These are phyloP conservation scores for Aplidium turbinatum DNA, from an alignment of 23 tunicate genomes.

Conservation along the genomic window DNA sequence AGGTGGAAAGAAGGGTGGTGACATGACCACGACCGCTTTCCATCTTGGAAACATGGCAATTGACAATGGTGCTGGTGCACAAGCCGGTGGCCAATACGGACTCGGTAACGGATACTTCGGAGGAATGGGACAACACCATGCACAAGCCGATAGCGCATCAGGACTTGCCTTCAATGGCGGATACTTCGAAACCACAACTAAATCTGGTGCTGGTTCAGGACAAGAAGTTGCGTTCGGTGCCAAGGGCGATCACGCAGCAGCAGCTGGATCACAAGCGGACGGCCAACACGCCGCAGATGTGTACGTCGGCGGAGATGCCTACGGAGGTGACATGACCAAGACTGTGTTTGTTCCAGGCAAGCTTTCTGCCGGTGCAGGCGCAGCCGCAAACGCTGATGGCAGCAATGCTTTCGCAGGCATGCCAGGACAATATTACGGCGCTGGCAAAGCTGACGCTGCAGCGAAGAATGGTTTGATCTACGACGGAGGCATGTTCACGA, in stretches of 20 bases:
- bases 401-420: neutral
- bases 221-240: neutral
- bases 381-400: neutral
- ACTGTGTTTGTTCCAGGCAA: conserved; percentile 16
- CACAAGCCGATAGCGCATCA: neutral
- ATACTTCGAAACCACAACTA: conserved; percentile 1
- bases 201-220: conserved; percentile 4
- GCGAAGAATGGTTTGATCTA: conserved; percentile 7
- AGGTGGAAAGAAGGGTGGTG: conserved; percentile 21
- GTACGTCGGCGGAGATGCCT: neutral
- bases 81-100: neutral
- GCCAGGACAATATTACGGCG: neutral
- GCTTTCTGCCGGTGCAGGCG: conserved; percentile 7
- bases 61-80: conserved; percentile 1
- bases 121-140: neutral
- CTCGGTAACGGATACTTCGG: neutral
- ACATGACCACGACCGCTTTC: conserved; percentile 1
- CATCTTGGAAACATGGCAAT: conserved; percentile 5
- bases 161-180: neutral
- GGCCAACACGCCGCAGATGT: conserved; percentile 21
- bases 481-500: neutral
- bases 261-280: neutral
- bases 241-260: conserved; percentile 15
- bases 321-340: neutral
- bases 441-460: neutral